Percentiles rank a stretch among this genome's conserved stretches.
phyloP scores from a whole-genome alignment of 2,888 invertebrate genomes.

The Lasioglossum vierecki region DNA sequence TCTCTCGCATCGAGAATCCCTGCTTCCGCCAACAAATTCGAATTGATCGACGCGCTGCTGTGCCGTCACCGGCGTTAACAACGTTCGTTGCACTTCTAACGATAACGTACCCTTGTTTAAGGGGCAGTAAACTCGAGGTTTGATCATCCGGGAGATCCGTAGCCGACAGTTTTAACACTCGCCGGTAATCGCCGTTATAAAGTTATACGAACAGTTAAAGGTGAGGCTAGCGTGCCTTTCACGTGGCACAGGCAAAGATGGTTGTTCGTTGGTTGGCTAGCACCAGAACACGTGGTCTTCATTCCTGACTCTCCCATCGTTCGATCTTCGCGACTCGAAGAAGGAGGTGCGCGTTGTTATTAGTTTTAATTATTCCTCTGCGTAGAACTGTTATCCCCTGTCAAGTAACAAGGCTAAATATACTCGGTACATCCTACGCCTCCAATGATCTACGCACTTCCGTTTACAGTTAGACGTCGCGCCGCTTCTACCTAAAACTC shows the following conservation, averaged over 20 bases:
- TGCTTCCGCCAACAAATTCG: background rate
- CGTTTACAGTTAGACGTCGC: constrained; percentile 1
- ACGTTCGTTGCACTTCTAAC: constrained; percentile 10
- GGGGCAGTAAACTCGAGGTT: constrained; percentile 52
- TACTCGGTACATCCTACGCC: background rate
- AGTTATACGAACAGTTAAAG: constrained; percentile 57
- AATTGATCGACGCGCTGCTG: background rate
- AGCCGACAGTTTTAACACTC: constrained; percentile 55
- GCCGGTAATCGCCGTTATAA: constrained; percentile 46
- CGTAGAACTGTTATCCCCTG: constrained; percentile 7
- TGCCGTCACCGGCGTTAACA: constrained; percentile 9
- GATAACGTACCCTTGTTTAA: constrained; percentile 28
- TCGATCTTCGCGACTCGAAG: constrained; percentile 14
- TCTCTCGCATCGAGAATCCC: background rate
- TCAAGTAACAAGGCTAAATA: background rate
- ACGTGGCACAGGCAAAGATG: constrained; percentile 22
- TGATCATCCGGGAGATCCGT: constrained; percentile 48
- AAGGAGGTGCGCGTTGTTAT: constrained; percentile 23
- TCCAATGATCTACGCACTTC: background rate
- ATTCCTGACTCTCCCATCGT: constrained; percentile 17
- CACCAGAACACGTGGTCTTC: constrained; percentile 25
- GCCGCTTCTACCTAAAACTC: background rate
- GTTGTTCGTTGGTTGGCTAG: background rate
- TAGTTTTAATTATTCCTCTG: constrained; percentile 33
- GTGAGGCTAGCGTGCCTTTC: constrained; percentile 58